Evolutionary conservation across 2,797 vertebrate species (phyloP), one percentile per base, ranked within the genome.

Genomic region (Otolemur crassicaudatus): DNA sequence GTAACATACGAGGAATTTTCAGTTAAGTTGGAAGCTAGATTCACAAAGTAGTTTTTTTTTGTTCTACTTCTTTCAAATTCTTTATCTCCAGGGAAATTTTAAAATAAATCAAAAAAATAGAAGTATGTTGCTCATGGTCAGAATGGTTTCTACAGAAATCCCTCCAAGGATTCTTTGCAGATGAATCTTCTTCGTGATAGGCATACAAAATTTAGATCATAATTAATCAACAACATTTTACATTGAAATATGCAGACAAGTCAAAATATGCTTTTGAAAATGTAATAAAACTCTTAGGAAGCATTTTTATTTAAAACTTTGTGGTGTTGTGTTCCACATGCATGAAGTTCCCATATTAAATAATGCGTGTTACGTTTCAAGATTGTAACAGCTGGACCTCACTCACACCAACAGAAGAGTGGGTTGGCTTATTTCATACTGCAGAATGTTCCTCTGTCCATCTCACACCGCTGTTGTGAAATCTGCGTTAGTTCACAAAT

Each of bases 31-130:
- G 9, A 70, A 29, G 40, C 69, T 81, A 17, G 14, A 56, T 23
- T 8, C 22, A 81, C 7, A 31, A 76, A 69, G 29, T 13, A 27
- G 27, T 16, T 79, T 73, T 37, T 37, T 43, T 77, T 40, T 27
- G 27, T 56, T 34, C 27, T 53, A 53, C 49, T 63, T 19, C 23
- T 46, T 88, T 65, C 7, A 34, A 46, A 56, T 49, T 58, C 81
- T 94, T 94, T 76, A 60, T 49, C 40, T 69, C 31, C 34, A 40
- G 29, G 23, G 9, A 58, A 87, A 43, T 43, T 70, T 72, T 70
- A 63, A 84, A 87, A 37, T 12, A 65, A 83, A 49, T 23, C 19
- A 29, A 60, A 75, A 73, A 75, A 73, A 23, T 61, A 63, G 7
- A 67, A 37, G 7, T 34, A 53, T 65, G 23, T 25, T 23, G 0